Evolutionary conservation across 2,888 invertebrate species (phyloP), one percentile per base, ranked within the genome.

Genomic region (Cephus spinipes): DNA sequence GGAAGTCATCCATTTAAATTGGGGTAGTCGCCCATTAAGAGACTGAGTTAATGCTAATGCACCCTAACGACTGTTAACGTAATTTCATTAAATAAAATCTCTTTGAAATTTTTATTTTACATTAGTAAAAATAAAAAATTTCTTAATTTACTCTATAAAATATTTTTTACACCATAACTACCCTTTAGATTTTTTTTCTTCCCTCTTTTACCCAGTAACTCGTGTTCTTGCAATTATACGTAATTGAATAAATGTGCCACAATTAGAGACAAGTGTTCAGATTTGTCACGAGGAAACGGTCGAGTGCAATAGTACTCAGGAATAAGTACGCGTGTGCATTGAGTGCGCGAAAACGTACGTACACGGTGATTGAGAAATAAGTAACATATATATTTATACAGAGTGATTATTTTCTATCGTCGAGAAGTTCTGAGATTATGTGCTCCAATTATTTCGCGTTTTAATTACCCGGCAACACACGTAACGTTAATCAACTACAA

Each of bases 1-100:
- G 86, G 84, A 87, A 86, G 82, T 81, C 82, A 85, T 85, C 82
- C 81, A 84, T 86, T 86, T 79, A 84, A 84, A 84, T 86, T 86
- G 81, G 80, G 83, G 81, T 81, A 23, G 23, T 23, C 55, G 2
- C 2, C 55, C 55, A 55, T 23, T 23, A 55, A 23, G 23, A 23
- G 55, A 9, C 55, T 55, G 55, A 55, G 55, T 23, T 55, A 55
- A 40, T 40, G 40, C 40, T 6, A 40, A 40, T 15, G 40, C 55
- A 55, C 55, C 55, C 23, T 23, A 55, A 55, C 0, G 55, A 55
- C 55, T 23, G 23, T 23, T 55, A 23, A 55, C 55, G 23, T 55
- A 55, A 23, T 55, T 23, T 23, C 6, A 55, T 23, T 9, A 55
- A 55, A 55, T 23, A 9, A 55, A 55, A 55, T 23, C 23, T 55